Conservation (phyloP, 2,888 invertebrate species). For the Papilio protenor region DNA sequence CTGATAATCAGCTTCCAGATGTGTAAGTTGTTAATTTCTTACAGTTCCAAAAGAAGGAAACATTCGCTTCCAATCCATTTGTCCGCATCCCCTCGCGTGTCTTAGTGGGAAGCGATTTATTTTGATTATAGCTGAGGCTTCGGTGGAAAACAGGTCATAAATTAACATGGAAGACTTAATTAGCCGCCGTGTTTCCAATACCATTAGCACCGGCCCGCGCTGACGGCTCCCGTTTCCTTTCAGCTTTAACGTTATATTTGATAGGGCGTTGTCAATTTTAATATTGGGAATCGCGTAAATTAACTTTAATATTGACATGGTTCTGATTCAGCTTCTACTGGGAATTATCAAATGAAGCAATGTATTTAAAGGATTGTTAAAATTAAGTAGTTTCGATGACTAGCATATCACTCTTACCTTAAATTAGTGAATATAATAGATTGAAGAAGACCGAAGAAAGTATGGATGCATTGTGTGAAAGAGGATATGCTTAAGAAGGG, state of each 20-base stretch:
- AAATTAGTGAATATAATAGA: too few relatives aligned
- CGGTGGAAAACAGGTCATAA: constrained; percentile 78
- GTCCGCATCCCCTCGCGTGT: constrained; percentile 77
- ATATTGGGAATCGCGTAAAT: constrained; percentile 59
- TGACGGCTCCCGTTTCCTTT: constrained; percentile 71
- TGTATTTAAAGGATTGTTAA: too few relatives aligned
- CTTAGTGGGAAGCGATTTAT: constrained; percentile 75
- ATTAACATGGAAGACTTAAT: constrained; percentile 81
- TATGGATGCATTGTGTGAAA: too few relatives aligned
- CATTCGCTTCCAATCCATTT: constrained; percentile 73
- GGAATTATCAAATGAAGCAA: neutral
- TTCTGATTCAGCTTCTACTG: neutral
- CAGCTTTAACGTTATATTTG: constrained; percentile 75
- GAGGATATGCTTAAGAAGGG: too few relatives aligned
- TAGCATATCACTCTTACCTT: too few relatives aligned
- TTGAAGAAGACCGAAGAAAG: too few relatives aligned
- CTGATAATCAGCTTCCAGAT: constrained; percentile 2
- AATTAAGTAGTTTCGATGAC: too few relatives aligned
- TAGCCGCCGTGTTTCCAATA: constrained; percentile 77
- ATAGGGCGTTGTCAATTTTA: constrained; percentile 64
- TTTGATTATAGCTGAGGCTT: constrained; percentile 78
- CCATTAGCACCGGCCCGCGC: constrained; percentile 72
- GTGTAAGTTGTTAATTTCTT: constrained; percentile 13
- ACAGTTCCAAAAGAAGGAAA: constrained; percentile 35
- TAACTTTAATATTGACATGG: constrained; percentile 33